phyloP scores from a whole-genome alignment of 2,797 vertebrate species.

The Netta rufina region DNA sequence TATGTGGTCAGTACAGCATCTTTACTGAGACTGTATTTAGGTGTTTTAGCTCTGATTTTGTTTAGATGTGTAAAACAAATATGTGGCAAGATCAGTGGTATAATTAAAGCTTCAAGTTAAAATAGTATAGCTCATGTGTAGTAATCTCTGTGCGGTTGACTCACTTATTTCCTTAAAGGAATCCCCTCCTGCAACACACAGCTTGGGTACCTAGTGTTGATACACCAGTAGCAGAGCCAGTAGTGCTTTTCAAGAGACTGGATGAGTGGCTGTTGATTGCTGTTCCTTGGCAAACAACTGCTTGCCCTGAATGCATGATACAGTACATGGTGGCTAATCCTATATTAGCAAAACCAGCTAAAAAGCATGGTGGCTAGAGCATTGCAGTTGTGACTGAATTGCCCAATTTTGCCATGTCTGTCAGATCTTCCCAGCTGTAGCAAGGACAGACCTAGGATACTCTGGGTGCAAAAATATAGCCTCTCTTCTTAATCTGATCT shows the following conservation, averaged over 20 bases:
- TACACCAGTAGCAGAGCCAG: background rate
- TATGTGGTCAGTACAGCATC: conserved; percentile 89
- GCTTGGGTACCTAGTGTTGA: background rate
- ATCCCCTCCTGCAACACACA: background rate
- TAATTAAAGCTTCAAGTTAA: background rate
- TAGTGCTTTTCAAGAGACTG: background rate
- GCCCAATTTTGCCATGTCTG: too few species aligned
- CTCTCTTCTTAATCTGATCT: background rate
- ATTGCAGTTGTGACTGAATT: background rate
- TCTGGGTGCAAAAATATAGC: background rate
- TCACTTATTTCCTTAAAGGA: background rate
- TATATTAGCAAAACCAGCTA: background rate
- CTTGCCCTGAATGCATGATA: background rate
- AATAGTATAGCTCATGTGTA: background rate
- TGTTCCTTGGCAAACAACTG: background rate
- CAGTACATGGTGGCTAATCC: background rate
- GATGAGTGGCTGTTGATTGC: background rate
- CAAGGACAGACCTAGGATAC: background rate
- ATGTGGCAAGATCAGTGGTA: background rate
- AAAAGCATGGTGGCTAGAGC: background rate
- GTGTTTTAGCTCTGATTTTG: background rate
- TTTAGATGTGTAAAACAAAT: background rate
- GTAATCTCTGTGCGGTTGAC: background rate
- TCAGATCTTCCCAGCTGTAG: background rate
- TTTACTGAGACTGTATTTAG: background rate